A percentile compares a stretch with the other conserved stretches of the same genome.
Conservation (phyloP, 2,797 vertebrate genomes). For the Champsocephalus esox region DNA sequence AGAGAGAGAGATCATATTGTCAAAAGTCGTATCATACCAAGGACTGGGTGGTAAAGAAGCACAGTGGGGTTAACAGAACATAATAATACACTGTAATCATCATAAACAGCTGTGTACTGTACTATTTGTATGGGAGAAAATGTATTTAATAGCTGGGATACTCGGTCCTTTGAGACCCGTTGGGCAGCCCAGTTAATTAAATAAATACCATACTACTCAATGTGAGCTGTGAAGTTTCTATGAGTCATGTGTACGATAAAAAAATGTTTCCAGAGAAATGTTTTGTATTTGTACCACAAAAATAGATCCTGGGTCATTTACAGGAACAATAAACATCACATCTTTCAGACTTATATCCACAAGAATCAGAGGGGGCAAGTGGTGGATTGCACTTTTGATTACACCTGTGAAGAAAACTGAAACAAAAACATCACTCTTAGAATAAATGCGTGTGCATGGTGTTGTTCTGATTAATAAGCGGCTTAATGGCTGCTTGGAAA, state of each 20-base stretch:
- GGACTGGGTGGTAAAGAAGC: conserved; percentile 14
- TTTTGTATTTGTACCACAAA: not conserved
- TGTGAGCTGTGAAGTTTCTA: conserved; percentile 15
- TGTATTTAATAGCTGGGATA: not conserved
- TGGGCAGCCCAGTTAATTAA: conserved; percentile 22
- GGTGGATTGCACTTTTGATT: conserved; percentile 17
- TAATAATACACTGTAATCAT: conserved; percentile 13
- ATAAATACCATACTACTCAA: conserved; percentile 21
- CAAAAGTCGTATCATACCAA: conserved; percentile 46
- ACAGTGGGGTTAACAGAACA: not conserved
- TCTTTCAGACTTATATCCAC: not conserved
- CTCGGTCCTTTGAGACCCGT: not conserved
- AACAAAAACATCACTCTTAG: not conserved
- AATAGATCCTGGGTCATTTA: not conserved
- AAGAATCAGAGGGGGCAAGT: not conserved
- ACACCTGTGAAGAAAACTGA: conserved; percentile 7
- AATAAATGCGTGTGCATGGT: not conserved
- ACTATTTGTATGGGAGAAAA: not conserved
- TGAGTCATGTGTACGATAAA: not conserved
- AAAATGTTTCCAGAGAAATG: not conserved
- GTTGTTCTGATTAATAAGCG: conserved; percentile 3
- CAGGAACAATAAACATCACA: not conserved
- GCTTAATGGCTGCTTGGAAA: not conserved
- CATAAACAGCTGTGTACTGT: not conserved
- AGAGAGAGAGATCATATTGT: conserved; percentile 65